Evolutionary conservation across 2,797 vertebrate species (phyloP), one percentile per base, ranked within the genome.

Genomic region (Takifugu rubripes): DNA sequence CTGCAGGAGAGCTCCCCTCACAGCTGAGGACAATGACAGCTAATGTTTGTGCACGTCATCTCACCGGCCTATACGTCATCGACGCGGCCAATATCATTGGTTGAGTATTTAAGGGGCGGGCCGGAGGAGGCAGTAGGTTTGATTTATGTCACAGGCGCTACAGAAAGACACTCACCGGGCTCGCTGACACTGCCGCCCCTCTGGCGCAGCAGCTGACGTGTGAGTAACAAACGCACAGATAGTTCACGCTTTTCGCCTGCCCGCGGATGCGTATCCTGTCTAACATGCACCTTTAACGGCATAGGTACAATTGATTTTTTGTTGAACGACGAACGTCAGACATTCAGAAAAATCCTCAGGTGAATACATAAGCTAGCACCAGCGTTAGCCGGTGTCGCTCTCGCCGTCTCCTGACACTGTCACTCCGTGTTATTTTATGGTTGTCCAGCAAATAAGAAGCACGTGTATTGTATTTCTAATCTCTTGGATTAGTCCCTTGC

Each of bases 341-440:
- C 50, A 40, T 54, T 51, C 68, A 54, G 56, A 68, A 14, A 52
- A 49, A 40, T 14, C 33, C 56, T 0, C 83, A 84, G 84, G 82
- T 85, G 74, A 84, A 62, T 77, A 53, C 57, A 59, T 5, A 3
- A 40, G 36, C 36, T 40, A 40, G 36, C 36, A 14, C 36, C n/a
- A 0, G 5, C 27, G 1, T 14, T 54, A 10, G 6, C 31, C 25
- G 25, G 2, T 49, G 27, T 61, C 11, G 6, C 16, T 42, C 15
- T 5, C 15, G 14, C 33, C 43, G 40, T 11, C 7, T 17, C 17
- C 5, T 29, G 8, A 16, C 40, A 25, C 48, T 57, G 33, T 74
- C 53, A 83, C 77, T 81, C 84, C 65, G 79, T 61, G 82, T 59
- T 75, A 79, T 60, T 81, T 88, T 72, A 81, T 86, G 66, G 74